A percentile compares a stretch with the other conserved stretches of the same genome.
Conservation (phyloP, 2,888 invertebrate species). For the Xestia c-nigrum region DNA sequence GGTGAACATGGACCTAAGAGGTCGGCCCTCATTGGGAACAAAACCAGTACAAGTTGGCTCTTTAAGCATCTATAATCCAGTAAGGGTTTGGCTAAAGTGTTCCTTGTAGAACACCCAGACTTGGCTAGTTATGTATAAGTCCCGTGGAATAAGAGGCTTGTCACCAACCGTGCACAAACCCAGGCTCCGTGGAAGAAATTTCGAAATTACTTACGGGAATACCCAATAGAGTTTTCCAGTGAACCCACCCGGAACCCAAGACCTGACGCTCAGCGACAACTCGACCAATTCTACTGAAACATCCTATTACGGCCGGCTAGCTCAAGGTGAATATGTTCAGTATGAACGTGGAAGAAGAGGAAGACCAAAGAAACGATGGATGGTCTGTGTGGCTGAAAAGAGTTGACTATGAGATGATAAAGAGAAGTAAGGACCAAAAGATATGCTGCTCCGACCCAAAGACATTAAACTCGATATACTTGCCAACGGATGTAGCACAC, state of each 20-base stretch:
- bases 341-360: too few species aligned
- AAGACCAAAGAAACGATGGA: too few species aligned
- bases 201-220: background rate
- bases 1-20: too few species aligned
- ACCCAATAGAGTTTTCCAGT: background rate
- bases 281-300: background rate
- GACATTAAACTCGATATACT: background rate
- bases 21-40: background rate
- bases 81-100: background rate
- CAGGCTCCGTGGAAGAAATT: background rate
- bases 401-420: too few species aligned
- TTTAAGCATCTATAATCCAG: background rate
- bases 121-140: too few species aligned
- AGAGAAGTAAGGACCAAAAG: too few species aligned
- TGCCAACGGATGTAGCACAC: background rate
- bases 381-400: too few species aligned
- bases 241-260: background rate
- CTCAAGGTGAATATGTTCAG: background rate
- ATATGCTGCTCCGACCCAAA: too few species aligned
- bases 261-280: background rate
- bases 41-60: background rate
- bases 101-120: background rate
- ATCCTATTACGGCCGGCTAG: background rate
- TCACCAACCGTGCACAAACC: background rate
- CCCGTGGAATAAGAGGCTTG: background rate